phyloP scores from a whole-genome alignment of 2,797 vertebrate genomes.

The Mallotus villosus region DNA sequence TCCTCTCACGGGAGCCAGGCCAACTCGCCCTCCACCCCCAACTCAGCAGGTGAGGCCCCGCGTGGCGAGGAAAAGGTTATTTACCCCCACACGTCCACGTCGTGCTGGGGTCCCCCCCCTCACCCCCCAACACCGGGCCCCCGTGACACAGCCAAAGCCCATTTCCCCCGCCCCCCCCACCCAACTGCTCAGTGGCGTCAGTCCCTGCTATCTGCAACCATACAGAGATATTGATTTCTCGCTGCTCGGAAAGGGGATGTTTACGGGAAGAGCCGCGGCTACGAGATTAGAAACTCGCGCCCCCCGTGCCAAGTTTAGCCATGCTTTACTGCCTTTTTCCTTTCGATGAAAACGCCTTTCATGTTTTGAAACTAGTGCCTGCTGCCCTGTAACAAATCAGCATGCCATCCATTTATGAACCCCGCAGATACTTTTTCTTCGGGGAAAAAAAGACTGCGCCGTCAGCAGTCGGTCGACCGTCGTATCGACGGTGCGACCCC shows the following conservation, averaged over 20 bases:
- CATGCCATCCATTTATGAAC: neutral
- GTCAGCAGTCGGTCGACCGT: neutral
- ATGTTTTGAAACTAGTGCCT: constrained; percentile 31
- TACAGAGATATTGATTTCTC: constrained; percentile 23
- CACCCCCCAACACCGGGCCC: neutral
- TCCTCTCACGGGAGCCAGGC: constrained; percentile 99
- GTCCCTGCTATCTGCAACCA: neutral
- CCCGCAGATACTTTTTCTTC: neutral
- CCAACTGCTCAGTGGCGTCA: neutral
- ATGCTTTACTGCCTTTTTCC: constrained; percentile 48
- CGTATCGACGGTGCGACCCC: neutral
- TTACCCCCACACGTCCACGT: neutral
- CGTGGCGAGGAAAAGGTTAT: no score
- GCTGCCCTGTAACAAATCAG: neutral
- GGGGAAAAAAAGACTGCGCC: no score
- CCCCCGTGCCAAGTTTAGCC: constrained; percentile 58
- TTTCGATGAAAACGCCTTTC: constrained; percentile 31
- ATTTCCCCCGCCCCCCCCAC: neutral
- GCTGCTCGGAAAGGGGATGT: neutral
- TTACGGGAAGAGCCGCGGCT: neutral
- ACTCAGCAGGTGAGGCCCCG: constrained; percentile 98
- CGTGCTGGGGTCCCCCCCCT: no score
- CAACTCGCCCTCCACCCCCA: constrained; percentile 98
- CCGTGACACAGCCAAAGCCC: neutral
- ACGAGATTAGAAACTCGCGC: constrained; percentile 57